Evolutionary conservation across 2,113 vertebrate species (phyloP).

Genomic region (Acrocephalus arundinaceus): DNA sequence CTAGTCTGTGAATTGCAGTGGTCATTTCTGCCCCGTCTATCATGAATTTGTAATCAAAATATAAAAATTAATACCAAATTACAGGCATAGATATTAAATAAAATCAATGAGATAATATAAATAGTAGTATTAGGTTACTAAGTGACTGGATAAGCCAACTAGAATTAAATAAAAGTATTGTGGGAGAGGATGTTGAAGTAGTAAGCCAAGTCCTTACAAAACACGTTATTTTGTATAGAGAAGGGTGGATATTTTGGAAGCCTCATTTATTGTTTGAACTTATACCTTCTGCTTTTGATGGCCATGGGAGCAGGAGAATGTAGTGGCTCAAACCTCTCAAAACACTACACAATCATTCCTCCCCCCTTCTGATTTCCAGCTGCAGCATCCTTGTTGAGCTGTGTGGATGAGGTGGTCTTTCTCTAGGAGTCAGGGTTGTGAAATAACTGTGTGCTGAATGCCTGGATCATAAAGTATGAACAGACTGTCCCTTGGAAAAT

Average conservation of each 20-base stretch:
- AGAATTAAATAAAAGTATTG: background rate
- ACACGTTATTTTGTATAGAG: background rate
- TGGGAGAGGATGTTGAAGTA: background rate
- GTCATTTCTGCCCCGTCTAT: background rate
- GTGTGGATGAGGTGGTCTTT: background rate
- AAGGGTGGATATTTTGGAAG: background rate
- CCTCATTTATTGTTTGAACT: background rate
- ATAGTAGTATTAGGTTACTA: background rate
- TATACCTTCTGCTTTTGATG: background rate
- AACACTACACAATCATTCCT: accelerated
- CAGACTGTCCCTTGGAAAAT: background rate
- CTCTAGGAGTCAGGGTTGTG: background rate
- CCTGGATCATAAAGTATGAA: background rate
- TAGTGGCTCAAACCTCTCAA: background rate
- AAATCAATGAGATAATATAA: background rate
- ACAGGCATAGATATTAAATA: background rate
- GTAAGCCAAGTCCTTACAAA: background rate
- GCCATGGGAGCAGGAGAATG: background rate
- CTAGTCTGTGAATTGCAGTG: background rate
- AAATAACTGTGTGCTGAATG: background rate
- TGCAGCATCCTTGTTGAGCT: background rate
- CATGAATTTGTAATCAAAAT: background rate
- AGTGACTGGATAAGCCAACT: background rate
- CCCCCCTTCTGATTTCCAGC: background rate
- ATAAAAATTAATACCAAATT: background rate